phyloP scores from a whole-genome alignment of 2,888 invertebrate genomes.

The Nipponacmea schrenckii region DNA sequence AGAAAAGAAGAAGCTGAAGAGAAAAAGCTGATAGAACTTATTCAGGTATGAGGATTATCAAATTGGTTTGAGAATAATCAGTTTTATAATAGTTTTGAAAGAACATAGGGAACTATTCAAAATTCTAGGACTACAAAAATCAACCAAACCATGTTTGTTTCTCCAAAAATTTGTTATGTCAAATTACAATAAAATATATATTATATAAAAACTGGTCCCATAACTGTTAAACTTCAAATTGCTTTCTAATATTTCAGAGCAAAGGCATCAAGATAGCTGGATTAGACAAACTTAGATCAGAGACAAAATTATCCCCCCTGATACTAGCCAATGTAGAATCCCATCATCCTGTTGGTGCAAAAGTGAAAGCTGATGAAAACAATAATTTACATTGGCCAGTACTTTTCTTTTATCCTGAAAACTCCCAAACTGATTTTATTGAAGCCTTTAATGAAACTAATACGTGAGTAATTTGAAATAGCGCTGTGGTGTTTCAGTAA shows the following conservation, averaged over 20 bases:
- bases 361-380: constrained; percentile 69
- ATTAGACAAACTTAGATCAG: constrained; percentile 32
- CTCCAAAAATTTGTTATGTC: too few species aligned
- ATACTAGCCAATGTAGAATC: constrained; percentile 51
- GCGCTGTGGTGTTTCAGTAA: too few species aligned
- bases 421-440: constrained; percentile 86
- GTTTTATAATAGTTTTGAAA: too few species aligned
- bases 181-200: too few species aligned
- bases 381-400: constrained; percentile 84
- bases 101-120: too few species aligned
- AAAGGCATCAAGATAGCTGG: constrained; percentile 47
- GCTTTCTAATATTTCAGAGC: constrained; percentile 31
- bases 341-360: constrained; percentile 56
- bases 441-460: constrained; percentile 81
- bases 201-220: too few species aligned
- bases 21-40: constrained; percentile 46
- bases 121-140: too few species aligned
- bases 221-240: background rate
- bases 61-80: too few species aligned
- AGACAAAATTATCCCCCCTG: constrained; percentile 30
- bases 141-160: too few species aligned
- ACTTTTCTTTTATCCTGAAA: constrained; percentile 88
- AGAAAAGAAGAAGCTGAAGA: constrained; percentile 50
- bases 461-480: constrained; percentile 70
- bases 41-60: constrained; percentile 43